phyloP scores from a whole-genome alignment of 2,113 vertebrate species.

The Eurystomus gularis region DNA sequence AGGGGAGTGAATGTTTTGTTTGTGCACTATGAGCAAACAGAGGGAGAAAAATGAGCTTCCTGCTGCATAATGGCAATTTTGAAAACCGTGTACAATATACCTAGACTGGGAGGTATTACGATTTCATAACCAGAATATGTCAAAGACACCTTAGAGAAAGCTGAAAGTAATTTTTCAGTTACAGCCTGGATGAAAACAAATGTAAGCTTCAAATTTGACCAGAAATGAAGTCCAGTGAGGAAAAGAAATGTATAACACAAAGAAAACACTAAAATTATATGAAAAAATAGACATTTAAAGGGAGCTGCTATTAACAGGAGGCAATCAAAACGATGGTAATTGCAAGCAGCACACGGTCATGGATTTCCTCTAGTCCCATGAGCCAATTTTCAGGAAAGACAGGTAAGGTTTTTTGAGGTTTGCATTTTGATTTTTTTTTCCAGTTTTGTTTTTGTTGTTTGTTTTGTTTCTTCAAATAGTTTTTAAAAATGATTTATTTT shows the following conservation, averaged over 20 bases:
- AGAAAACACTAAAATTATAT: background rate
- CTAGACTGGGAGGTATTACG: background rate
- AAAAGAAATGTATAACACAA: background rate
- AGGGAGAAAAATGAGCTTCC: background rate
- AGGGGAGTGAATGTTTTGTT: background rate
- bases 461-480: background rate
- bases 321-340: background rate
- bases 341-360: background rate
- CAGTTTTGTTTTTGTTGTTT: background rate
- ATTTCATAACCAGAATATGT: background rate
- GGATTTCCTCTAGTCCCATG: background rate
- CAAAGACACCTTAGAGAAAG: background rate
- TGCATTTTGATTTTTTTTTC: background rate
- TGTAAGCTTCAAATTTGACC: background rate
- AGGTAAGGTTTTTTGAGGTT: fast-evolving
- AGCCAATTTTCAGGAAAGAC: background rate
- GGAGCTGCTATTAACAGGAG: background rate
- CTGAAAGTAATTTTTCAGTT: background rate
- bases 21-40: background rate
- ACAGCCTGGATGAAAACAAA: background rate
- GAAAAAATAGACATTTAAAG: background rate
- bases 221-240: background rate
- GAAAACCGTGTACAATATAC: background rate
- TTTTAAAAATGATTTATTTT: background rate
- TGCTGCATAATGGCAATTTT: background rate